phyloP scores from a whole-genome alignment of 2,797 vertebrate species.

The Rhinophrynus dorsalis region DNA sequence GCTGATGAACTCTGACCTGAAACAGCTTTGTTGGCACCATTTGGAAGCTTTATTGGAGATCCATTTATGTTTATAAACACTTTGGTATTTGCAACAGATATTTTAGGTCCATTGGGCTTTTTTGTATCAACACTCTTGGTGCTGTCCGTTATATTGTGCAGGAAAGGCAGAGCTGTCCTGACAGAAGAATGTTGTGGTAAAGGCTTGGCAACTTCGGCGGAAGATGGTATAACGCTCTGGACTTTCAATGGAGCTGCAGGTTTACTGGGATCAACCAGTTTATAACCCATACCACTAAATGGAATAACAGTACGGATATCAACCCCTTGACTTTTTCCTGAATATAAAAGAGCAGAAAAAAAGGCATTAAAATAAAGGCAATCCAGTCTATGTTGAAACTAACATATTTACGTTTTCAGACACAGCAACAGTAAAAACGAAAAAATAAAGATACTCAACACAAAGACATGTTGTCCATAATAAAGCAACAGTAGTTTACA shows the following conservation, averaged over 20 bases:
- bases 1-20: constrained; percentile 16
- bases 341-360: constrained; percentile 44
- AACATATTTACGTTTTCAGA: no score
- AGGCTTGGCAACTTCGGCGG: constrained; percentile 15
- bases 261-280: constrained; percentile 70
- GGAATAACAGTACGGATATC: constrained; percentile 72
- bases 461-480: not conserved
- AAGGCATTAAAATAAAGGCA: not conserved
- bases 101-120: constrained; percentile 57
- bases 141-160: not conserved
- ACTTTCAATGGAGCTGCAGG: constrained; percentile 43
- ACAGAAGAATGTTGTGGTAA: not conserved
- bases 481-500: not conserved
- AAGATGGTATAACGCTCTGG: constrained; percentile 27
- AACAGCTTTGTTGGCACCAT: not conserved
- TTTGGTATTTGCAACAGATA: constrained; percentile 68
- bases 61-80: constrained; percentile 72
- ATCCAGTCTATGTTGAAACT: no score
- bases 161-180: not conserved
- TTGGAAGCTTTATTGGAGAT: constrained; percentile 68
- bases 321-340: constrained; percentile 63
- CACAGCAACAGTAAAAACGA: not conserved
- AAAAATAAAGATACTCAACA: not conserved
- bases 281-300: constrained; percentile 84
- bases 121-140: constrained; percentile 37